A percentile compares a stretch with the other conserved stretches of the same genome.
Evolutionary conservation across 2,113 vertebrate species (phyloP).

Genomic region (Epinephelus moara): DNA sequence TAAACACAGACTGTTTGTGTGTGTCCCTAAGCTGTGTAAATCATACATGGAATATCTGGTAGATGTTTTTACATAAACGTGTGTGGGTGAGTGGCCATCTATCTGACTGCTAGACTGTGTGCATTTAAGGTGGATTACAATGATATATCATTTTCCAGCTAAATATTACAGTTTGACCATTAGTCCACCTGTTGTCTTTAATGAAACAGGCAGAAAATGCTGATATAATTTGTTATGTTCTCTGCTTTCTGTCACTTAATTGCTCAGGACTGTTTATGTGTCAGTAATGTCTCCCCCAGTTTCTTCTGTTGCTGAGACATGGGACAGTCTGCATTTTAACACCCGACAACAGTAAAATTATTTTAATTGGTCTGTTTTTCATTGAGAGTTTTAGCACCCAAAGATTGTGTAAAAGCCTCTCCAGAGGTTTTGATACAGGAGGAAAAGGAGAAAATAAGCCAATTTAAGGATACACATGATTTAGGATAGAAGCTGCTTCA

Average conservation of each 20-base stretch:
- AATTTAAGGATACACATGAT: neutral
- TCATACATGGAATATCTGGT: slow-evolving; percentile 23
- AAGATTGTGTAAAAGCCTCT: neutral
- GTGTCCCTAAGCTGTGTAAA: slow-evolving; percentile 9
- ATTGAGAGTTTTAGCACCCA: neutral
- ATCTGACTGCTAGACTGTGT: neutral
- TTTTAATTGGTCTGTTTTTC: neutral
- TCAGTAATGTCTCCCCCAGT: neutral
- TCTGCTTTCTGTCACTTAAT: too few relatives aligned
- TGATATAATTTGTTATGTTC: neutral
- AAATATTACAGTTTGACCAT: neutral
- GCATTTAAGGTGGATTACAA: neutral
- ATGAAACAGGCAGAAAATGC: neutral
- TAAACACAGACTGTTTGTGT: neutral
- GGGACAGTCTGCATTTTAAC: neutral
- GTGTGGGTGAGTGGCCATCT: slow-evolving; percentile 14
- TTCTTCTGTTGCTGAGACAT: neutral
- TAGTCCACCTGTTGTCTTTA: neutral
- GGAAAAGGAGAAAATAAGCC: neutral
- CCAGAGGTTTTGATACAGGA: neutral
- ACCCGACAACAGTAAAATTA: neutral
- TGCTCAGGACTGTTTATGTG: too few relatives aligned
- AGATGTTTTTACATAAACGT: slow-evolving; percentile 6
- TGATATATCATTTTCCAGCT: neutral
- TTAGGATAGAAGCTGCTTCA: neutral